phyloP scores from a whole-genome alignment of 1,140 invertebrate species.

The Neodiprion lecontei region DNA sequence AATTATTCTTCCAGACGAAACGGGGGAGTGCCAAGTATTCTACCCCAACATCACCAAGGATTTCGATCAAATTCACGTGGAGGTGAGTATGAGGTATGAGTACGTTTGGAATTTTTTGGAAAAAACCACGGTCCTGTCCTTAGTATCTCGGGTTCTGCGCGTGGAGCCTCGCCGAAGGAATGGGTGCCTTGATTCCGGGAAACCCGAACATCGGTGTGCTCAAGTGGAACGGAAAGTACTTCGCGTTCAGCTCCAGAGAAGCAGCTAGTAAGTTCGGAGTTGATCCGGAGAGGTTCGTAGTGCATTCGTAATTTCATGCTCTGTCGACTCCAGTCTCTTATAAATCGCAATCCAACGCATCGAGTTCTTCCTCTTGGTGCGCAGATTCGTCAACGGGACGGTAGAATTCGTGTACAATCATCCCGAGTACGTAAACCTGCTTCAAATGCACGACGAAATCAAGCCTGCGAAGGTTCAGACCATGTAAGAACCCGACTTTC shows the following conservation, averaged over 20 bases:
- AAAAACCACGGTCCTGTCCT: constrained; percentile 22
- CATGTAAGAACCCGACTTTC: constrained; percentile 35
- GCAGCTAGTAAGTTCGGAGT: constrained; percentile 66
- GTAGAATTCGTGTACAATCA: constrained; percentile 64
- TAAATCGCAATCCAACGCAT: too few species aligned
- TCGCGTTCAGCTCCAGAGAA: constrained; percentile 65
- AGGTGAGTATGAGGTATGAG: constrained; percentile 42
- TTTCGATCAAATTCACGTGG: constrained; percentile 57
- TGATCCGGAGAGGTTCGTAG: constrained; percentile 65
- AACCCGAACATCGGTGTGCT: constrained; percentile 71
- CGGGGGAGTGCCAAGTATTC: constrained; percentile 52
- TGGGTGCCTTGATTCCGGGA: constrained; percentile 69
- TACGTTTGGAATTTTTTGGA: background rate
- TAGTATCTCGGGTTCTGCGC: constrained; percentile 75
- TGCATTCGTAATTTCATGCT: background rate
- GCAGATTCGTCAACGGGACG: constrained; percentile 63
- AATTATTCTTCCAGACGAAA: constrained; percentile 35
- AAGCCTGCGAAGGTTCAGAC: constrained; percentile 53
- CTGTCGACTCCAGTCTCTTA: too few species aligned
- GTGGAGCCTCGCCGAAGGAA: constrained; percentile 63
- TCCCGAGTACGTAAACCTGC: constrained; percentile 66
- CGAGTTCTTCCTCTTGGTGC: constrained; percentile 28
- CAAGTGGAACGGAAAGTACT: constrained; percentile 62
- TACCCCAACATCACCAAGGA: constrained; percentile 51
- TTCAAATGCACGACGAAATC: constrained; percentile 65